A percentile compares a stretch with the other conserved stretches of the same genome.
phyloP scores from a whole-genome alignment of 2,888 invertebrate species.

The Drymonia ruficornis region DNA sequence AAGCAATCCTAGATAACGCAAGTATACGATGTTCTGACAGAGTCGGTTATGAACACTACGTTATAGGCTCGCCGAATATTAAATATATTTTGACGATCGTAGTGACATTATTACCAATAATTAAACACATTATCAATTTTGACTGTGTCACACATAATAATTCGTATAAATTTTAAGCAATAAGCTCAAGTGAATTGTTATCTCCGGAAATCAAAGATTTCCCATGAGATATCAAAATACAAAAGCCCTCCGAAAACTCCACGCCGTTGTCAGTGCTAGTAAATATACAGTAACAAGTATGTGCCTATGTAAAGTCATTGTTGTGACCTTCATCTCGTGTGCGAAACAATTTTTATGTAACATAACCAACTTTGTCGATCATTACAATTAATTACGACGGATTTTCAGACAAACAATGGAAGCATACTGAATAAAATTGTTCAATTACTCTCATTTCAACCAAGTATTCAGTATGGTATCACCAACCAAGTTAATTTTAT shows the following conservation, averaged over 20 bases:
- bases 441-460: background rate
- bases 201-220: too few relatives aligned
- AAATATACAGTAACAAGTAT: too few relatives aligned
- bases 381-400: background rate
- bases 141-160: too few relatives aligned
- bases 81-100: too few relatives aligned
- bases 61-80: too few relatives aligned
- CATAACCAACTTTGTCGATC: background rate
- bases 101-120: too few relatives aligned
- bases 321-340: background rate
- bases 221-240: too few relatives aligned
- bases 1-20: conserved; percentile 1
- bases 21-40: background rate
- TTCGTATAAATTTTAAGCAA: too few relatives aligned
- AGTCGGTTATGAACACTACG: background rate
- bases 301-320: background rate
- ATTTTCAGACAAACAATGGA: background rate
- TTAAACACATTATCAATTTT: too few relatives aligned
- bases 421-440: conserved; percentile 2
- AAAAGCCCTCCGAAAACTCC: too few relatives aligned
- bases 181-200: too few relatives aligned
- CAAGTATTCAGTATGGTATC: background rate
- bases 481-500: background rate
- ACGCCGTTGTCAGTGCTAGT: too few relatives aligned
- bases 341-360: background rate